Base-by-base conservation (phyloP, 1,140 invertebrate species). In the Aphis gossypii region DNA sequence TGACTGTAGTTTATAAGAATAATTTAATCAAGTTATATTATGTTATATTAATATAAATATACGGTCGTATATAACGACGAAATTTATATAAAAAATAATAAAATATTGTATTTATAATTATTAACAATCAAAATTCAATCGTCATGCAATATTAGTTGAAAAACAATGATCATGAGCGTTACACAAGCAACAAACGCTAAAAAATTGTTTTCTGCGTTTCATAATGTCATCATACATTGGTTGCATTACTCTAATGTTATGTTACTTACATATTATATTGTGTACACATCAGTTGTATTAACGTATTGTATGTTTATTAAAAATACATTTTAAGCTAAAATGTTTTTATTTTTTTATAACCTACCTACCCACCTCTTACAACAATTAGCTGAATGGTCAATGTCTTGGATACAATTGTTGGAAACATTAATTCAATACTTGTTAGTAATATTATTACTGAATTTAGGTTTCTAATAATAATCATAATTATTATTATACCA, bases 261-360 rank as follows among this genome's bases (percentile, higher is more conserved):
- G 1, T 41, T 44, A 41, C 21, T 38, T 41, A 41, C 35, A 7
- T 83, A 83, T 44, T 83, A 83, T 30, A 41, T 41, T 87, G 25
- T 48, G 14, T 46, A 87, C 44, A 87, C 41, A 11, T 30, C 30
- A 87, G 30, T 87, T 87, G 25, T 87, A 68, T 76, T 76, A 76
- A 76, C 14, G 30, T 76, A 87, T 87, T 87, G 84, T 87, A 46
- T 46, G 44, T 87, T 87, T 87, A 87, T 87, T 48, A 87, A 87
- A 87, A n/a, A 87, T 48, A 87, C 3, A 87, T 46, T 87, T 87
- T 48, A 87, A 87, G 46, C n/a, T 46, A 87, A 44, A 25, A 48
- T 18, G 0, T 48, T n/a, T 46, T 35, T 35, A 35, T 35, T 83
- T 2, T 38, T 83, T 38, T 82, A 4, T 76, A n/a, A n/a, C 14